These are phyloP conservation scores for Mystacornis crossleyi DNA, from an alignment of 2,113 vertebrate genomes.

Conservation along the genomic window DNA sequence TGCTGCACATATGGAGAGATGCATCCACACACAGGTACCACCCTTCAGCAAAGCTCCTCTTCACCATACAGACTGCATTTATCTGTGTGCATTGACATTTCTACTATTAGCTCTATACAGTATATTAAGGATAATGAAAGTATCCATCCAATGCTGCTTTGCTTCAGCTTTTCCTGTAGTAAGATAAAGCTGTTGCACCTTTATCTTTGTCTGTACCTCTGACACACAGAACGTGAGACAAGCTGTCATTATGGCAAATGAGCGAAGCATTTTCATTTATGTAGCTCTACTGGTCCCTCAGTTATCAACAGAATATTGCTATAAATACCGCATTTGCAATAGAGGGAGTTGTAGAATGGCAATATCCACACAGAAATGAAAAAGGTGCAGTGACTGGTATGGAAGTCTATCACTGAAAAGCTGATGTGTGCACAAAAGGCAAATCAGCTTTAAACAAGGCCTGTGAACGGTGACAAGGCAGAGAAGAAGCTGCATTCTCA, in stretches of 20 bases:
- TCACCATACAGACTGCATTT: not conserved
- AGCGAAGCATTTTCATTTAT: not conserved
- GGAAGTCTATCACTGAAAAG: not conserved
- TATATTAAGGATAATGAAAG: not conserved
- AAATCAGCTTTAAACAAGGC: not conserved
- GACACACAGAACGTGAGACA: not conserved
- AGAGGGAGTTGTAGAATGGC: not conserved
- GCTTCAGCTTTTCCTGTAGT: not conserved
- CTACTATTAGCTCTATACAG: not conserved
- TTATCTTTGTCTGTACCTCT: not conserved
- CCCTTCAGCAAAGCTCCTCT: not conserved
- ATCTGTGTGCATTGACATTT: not conserved
- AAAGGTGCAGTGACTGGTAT: not conserved
- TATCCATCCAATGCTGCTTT: not conserved
- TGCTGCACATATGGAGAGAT: not conserved
- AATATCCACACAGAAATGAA: not conserved
- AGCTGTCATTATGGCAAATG: not conserved
- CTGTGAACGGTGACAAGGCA: not conserved
- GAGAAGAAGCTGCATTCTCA: not conserved
- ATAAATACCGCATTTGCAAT: not conserved
- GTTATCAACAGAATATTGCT: not conserved
- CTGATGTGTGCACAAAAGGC: not conserved
- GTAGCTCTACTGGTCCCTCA: not conserved
- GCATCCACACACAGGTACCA: accelerated
- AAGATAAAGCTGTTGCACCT: not conserved